phyloP scores from a whole-genome alignment of 1,140 invertebrate genomes.

The Drosophila lacertosa region DNA sequence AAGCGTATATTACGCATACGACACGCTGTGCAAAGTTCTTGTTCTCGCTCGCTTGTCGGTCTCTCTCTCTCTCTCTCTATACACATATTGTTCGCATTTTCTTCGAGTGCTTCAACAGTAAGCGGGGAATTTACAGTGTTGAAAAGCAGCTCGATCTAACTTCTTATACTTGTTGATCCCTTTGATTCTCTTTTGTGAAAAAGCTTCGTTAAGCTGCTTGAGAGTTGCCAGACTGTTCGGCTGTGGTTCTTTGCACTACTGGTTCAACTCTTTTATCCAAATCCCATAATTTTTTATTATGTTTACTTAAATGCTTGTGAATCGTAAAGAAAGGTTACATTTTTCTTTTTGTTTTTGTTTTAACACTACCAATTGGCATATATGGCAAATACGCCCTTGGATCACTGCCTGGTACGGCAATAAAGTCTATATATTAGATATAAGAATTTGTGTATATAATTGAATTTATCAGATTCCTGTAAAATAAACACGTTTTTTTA shows the following conservation, averaged over 20 bases:
- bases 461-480: too few species aligned
- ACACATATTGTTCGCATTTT: neutral
- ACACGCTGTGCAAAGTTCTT: conserved; percentile 31
- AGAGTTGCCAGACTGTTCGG: neutral
- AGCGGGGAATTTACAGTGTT: neutral
- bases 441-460: too few species aligned
- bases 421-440: too few species aligned
- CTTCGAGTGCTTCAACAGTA: neutral
- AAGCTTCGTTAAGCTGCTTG: too few species aligned
- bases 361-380: too few species aligned
- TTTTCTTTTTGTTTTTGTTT: too few species aligned
- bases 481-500: neutral
- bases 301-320: too few species aligned
- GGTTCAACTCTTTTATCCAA: too few species aligned
- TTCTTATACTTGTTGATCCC: neutral
- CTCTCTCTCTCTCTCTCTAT: neutral
- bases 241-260: neutral
- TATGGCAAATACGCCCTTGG: too few species aligned
- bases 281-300: too few species aligned
- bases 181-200: neutral
- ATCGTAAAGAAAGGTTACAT: too few species aligned
- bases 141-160: neutral
- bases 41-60: neutral
- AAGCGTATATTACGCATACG: conserved; percentile 66
- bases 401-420: too few species aligned